phyloP scores from a whole-genome alignment of 2,888 invertebrate genomes.

The Ochropacha duplaris region DNA sequence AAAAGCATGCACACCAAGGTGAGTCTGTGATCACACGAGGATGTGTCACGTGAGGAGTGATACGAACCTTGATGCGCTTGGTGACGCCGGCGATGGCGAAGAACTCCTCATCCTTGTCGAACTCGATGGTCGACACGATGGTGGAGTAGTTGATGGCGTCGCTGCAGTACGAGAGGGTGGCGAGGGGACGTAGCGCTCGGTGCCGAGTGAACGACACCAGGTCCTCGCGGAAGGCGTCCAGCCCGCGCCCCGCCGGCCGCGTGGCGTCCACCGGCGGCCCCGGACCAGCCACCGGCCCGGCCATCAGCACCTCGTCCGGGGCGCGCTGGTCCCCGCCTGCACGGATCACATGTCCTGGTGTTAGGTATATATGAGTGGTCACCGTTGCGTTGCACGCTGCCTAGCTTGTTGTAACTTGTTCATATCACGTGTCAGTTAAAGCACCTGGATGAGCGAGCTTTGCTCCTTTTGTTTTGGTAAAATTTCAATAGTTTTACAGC shows the following conservation, averaged over 20 bases:
- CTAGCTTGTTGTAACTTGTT: too few relatives aligned
- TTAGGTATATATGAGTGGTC: too few relatives aligned
- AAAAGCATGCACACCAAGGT: too few relatives aligned
- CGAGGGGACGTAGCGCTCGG: slow-evolving; percentile 89
- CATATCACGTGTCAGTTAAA: too few relatives aligned
- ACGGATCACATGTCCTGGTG: too few relatives aligned
- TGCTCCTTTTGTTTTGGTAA: too few relatives aligned
- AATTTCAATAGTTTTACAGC: too few relatives aligned
- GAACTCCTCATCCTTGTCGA: slow-evolving; percentile 97
- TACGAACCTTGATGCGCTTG: slow-evolving; percentile 89
- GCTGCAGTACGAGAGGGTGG: slow-evolving; percentile 94
- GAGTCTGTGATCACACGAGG: too few relatives aligned
- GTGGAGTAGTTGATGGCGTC: slow-evolving; percentile 94
- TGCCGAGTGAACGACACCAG: slow-evolving; percentile 90
- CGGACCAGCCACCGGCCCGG: slow-evolving; percentile 36
- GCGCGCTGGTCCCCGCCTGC: slow-evolving; percentile 45
- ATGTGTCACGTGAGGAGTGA: background rate
- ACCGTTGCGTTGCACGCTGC: too few relatives aligned
- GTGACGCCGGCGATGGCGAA: slow-evolving; percentile 98
- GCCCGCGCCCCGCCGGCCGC: slow-evolving; percentile 61
- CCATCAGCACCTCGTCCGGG: slow-evolving; percentile 32
- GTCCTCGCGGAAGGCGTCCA: slow-evolving; percentile 92
- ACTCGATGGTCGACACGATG: slow-evolving; percentile 96
- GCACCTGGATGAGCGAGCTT: too few relatives aligned
- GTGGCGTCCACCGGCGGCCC: slow-evolving; percentile 21